Evolutionary conservation across 92 coral and sea anemone species (phyloP).

Genomic region (Muricea muricata): DNA sequence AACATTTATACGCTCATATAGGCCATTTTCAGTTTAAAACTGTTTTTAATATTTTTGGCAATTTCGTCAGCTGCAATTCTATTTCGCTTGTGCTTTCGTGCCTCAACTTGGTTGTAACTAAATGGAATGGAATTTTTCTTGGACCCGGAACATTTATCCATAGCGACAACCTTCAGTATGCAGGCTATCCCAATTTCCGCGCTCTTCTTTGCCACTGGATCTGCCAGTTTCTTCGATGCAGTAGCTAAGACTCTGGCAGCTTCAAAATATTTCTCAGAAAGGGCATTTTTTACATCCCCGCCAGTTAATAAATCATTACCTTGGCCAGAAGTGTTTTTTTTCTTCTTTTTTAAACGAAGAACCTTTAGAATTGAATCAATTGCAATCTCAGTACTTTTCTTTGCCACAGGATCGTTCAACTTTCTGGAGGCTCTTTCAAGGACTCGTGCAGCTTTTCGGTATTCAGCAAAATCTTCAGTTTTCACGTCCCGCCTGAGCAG

Average conservation of each 20-base stretch:
- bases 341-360: slow-evolving; percentile 20
- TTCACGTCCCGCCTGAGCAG: neutral
- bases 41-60: neutral
- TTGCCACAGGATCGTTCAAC: slow-evolving; percentile 89
- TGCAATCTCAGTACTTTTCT: slow-evolving; percentile 91
- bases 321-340: neutral
- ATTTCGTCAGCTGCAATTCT: neutral
- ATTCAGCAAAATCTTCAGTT: slow-evolving; percentile 21
- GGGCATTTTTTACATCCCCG: slow-evolving; percentile 26
- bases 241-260: slow-evolving; percentile 95
- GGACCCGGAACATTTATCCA: neutral
- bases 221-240: slow-evolving; percentile 86
- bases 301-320: slow-evolving; percentile 1
- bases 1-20: too few species aligned
- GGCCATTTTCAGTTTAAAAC: neutral
- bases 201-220: slow-evolving; percentile 90
- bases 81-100: neutral
- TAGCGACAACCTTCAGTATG: slow-evolving; percentile 75
- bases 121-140: slow-evolving; percentile 31
- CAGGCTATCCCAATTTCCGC: slow-evolving; percentile 93
- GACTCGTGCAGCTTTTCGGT: slow-evolving; percentile 82
- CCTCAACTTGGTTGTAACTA: neutral
- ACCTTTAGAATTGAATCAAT: slow-evolving; percentile 90
- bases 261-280: slow-evolving; percentile 65
- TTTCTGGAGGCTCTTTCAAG: slow-evolving; percentile 86